Percentiles rank a stretch among this genome's conserved stretches.
These are phyloP conservation scores for Caenorhabditis sp. DNA, from an alignment of 2,888 invertebrate species.

Conservation along the genomic window DNA sequence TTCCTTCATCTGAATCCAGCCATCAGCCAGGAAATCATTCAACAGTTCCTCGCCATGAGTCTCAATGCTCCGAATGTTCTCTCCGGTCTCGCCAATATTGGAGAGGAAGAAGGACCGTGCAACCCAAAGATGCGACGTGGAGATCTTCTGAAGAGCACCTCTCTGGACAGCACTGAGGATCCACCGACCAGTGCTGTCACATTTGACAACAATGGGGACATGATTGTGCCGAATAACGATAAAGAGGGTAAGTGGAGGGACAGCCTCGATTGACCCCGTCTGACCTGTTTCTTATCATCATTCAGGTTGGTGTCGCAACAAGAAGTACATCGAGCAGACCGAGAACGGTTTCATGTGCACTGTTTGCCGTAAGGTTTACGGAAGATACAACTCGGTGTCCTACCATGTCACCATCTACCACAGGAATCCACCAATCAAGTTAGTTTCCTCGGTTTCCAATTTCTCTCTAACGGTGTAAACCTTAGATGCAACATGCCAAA, in stretches of 20 bases:
- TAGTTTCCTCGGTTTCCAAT: not conserved
- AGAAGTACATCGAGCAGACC: constrained; percentile 82
- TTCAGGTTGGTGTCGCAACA: constrained; percentile 82
- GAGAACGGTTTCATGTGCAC: constrained; percentile 79
- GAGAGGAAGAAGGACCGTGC: constrained; percentile 39
- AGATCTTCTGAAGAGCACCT: constrained; percentile 42
- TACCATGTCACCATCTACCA: constrained; percentile 83
- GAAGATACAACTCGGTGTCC: constrained; percentile 82
- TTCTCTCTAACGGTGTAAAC: not conserved
- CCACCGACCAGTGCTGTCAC: constrained; percentile 34
- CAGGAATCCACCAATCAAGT: constrained; percentile 82
- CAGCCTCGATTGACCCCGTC: constrained; percentile 10
- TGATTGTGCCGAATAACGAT: constrained; percentile 81
- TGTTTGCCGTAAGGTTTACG: constrained; percentile 81
- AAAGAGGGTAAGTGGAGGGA: constrained; percentile 78
- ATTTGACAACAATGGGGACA: constrained; percentile 73
- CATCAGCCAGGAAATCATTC: constrained; percentile 57
- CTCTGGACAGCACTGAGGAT: constrained; percentile 45
- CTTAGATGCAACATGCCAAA: constrained; percentile 80
- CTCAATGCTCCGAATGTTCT: constrained; percentile 35
- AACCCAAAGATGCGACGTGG: constrained; percentile 46
- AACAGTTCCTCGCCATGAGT: constrained; percentile 61
- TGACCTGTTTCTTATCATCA: constrained; percentile 19
- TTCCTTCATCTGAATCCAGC: constrained; percentile 57
- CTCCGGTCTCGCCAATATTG: constrained; percentile 30